phyloP scores from a whole-genome alignment of 2,888 invertebrate species.

The Hyalella azteca region DNA sequence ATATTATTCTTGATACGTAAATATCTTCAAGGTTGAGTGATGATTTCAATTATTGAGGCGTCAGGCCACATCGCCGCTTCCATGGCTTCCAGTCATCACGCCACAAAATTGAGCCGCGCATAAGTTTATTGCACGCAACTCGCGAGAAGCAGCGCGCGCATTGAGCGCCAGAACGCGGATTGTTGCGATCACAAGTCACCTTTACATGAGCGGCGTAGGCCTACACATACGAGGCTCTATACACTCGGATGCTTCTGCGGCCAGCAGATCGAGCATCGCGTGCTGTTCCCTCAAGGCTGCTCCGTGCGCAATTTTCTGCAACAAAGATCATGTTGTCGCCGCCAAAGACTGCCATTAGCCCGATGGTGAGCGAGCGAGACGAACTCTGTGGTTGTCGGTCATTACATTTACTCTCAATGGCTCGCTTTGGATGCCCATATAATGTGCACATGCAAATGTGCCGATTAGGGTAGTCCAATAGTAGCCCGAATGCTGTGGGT shows the following conservation, averaged over 20 bases:
- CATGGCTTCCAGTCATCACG: neutral
- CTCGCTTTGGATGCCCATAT: no score
- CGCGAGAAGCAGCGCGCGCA: neutral
- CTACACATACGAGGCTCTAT: no score
- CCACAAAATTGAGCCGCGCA: neutral
- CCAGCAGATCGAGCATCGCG: neutral
- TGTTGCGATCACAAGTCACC: neutral
- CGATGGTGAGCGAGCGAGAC: neutral
- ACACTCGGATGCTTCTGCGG: neutral
- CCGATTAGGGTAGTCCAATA: no score
- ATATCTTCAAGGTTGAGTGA: no score
- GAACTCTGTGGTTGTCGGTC: no score
- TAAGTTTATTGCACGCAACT: neutral
- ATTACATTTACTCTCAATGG: no score
- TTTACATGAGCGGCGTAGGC: no score
- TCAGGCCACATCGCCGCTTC: no score
- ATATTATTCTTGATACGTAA: no score
- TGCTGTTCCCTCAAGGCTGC: neutral
- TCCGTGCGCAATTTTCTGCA: neutral
- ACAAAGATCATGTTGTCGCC: neutral
- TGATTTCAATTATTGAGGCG: no score
- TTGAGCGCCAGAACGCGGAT: neutral
- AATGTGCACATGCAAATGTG: no score
- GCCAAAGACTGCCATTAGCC: neutral
- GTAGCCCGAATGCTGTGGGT: no score